Evolutionary conservation across 1,140 invertebrate species (phyloP).

Genomic region (Drosophila willistoni): DNA sequence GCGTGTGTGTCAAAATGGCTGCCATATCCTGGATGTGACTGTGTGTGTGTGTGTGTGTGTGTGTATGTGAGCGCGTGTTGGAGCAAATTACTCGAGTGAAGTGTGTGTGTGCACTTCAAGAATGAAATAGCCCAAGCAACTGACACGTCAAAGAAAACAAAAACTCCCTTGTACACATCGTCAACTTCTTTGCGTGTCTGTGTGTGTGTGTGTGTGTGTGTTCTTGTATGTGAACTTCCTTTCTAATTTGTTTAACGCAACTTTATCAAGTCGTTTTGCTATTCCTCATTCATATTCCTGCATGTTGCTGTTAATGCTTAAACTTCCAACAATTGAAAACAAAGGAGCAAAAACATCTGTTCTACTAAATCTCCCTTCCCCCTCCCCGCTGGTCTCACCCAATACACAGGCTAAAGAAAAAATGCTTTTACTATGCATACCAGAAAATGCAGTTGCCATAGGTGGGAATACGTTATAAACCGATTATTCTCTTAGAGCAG

Average conservation of each 20-base stretch:
- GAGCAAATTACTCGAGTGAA: conserved; percentile 72
- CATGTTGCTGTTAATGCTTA: conserved; percentile 36
- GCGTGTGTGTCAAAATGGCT: conserved; percentile 58
- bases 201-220: conserved; percentile 3
- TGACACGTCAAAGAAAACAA: conserved; percentile 60
- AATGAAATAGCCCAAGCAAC: conserved; percentile 70
- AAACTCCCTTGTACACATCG: conserved; percentile 44
- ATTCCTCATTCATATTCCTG: conserved; percentile 44
- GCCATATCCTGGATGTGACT: conserved; percentile 30
- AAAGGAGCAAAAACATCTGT: conserved; percentile 12
- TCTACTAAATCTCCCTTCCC: neutral
- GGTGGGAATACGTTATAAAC: too few species aligned
- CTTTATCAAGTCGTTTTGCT: conserved; percentile 52
- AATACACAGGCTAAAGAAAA: too few species aligned
- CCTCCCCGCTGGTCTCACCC: too few species aligned
- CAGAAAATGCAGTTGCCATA: too few species aligned
- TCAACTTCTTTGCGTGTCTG: conserved; percentile 23
- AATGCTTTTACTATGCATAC: too few species aligned
- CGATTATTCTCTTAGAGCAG: too few species aligned
- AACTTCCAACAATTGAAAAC: neutral
- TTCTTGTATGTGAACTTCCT: conserved; percentile 39
- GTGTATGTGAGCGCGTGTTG: conserved; percentile 59
- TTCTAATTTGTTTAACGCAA: conserved; percentile 67
- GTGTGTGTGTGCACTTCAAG: conserved; percentile 65
- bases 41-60: conserved; percentile 27